Evolutionary conservation across 2,113 vertebrate species (phyloP), one percentile per base, ranked within the genome.

Genomic region (Phasianus colchicus): DNA sequence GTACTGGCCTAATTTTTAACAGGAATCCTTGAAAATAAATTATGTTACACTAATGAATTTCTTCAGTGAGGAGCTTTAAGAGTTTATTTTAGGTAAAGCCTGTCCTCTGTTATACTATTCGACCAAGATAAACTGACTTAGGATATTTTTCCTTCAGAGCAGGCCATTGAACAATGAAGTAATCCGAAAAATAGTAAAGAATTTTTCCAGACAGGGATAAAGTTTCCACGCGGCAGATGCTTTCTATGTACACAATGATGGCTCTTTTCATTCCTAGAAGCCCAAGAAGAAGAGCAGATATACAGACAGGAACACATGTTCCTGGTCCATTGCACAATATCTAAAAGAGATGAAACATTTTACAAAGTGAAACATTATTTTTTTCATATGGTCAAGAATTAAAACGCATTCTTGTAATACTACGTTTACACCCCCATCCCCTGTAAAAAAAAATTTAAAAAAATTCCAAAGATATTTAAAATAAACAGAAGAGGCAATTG

Each of bases 241-340:
- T 99, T 82, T 99, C 99, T 25, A 99, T 98, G 12, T 99, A 99
- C 89, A 99, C 98, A 50, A 99, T 98, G 86, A 98, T 89, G 64
- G 99, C 97, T 96, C 97, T 99, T 98, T 99, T 99, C 78, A 99
- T 77, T 94, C 98, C 98, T 61, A 99, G 95, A 75, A 99, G 96
- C 64, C 98, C 98, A 27, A 99, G 98, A 21, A 99, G 97, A 86
- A 99, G 96, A 73, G 97, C 99, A 43, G 98, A 98, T 57, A 97
- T 22, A 89, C 99, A 99, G 58, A 99, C 93, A 52, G 99, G 99
- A 89, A 99, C 97, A 58, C 99, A 99, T 4, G 99, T 99, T 76
- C 99, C 99, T 2, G 99, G 99, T 63, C 99, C 99, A 7, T 99
- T 99, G 97, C 99, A 99, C 96, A 99, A 88, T 95, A 99, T 98